Percentiles rank a stretch among this genome's conserved stretches.
phyloP scores from a whole-genome alignment of 1,140 invertebrate species.

The Oryctes rhinoceros region DNA sequence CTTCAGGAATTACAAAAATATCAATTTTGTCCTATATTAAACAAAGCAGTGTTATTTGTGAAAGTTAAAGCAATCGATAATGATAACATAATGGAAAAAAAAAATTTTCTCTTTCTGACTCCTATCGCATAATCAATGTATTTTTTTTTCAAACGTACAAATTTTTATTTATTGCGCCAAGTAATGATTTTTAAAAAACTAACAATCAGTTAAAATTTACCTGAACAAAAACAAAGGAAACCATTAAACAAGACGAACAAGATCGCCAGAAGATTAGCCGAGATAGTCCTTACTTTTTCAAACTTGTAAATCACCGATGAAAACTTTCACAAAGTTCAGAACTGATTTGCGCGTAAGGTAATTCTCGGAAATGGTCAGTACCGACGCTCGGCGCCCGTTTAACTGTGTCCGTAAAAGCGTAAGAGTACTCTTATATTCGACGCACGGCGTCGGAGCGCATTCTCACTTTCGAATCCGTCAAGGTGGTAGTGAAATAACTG shows the following conservation, averaged over 20 bases:
- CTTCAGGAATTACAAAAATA: too few relatives aligned
- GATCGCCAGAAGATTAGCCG: not conserved
- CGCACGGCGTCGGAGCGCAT: slow-evolving; percentile 24
- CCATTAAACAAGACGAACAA: not conserved
- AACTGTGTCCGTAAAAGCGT: not conserved
- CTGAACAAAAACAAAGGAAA: not conserved
- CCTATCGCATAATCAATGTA: too few relatives aligned
- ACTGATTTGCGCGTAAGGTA: not conserved
- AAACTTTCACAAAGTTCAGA: slow-evolving; percentile 14
- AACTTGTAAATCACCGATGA: not conserved
- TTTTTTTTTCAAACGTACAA: too few relatives aligned
- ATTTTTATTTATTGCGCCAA: too few relatives aligned
- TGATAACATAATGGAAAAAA: too few relatives aligned
- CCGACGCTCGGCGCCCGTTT: slow-evolving; percentile 27
- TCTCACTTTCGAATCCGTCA: not conserved
- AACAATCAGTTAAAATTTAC: not conserved
- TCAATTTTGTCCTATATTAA: too few relatives aligned
- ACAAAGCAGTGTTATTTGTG: too few relatives aligned
- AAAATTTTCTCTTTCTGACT: too few relatives aligned
- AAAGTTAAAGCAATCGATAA: too few relatives aligned
- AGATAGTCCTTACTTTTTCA: not conserved
- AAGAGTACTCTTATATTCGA: slow-evolving; percentile 26
- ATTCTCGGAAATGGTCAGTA: not conserved
- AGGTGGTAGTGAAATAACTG: not conserved
- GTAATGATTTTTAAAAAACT: too few relatives aligned